Base-by-base conservation (phyloP, 2,113 vertebrate genomes). In the human region DNA sequence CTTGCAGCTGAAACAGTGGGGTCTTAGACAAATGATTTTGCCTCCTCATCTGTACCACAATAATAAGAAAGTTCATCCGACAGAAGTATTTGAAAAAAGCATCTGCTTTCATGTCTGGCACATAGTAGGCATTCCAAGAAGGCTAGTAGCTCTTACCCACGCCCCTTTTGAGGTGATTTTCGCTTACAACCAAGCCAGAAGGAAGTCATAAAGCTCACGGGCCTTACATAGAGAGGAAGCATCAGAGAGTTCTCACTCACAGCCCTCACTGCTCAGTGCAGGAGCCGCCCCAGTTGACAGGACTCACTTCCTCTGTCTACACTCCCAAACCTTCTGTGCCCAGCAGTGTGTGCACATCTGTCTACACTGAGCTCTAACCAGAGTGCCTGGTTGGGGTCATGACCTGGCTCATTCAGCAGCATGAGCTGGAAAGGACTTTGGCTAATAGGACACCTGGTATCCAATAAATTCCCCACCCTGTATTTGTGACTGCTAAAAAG, bases 271-370 rank as follows among this genome's bases (percentile, higher is more conserved):
- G 35, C 10, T 22, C 52, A 6, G 30, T 48, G 0, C n/a, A 48
- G 13, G 8, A 52, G 18, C 4, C 11, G 3, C 52, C 45, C 43
- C 17, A 45, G 30, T 12, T 25, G 30, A 57, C 20, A 61, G 32
- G 12, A 6, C 40, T 61, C 25, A 35, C 57, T 25, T 40, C 6
- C 11, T 43, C 48, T 48, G 5, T n/a, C 43, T 17, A 66, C 45
- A 66, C 52, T 59, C 17, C 55, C 59, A 96, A 64, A 40, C 27
- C 32, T 78, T 8, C 18, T 2, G 3, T 57, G 17, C 13, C 52
- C 32, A 38, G 0, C 22, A 14, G 8, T 25, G 57, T 48, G 11
- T 0, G 45, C 7, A 9, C 1, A 0, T 38, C 16, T 59, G 48
- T 38, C 40, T n/a, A 35, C 6, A 32, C 43, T 14, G 12, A 94